Conservation (phyloP, 2,113 vertebrate species). For the Podarcis raffonei region DNA sequence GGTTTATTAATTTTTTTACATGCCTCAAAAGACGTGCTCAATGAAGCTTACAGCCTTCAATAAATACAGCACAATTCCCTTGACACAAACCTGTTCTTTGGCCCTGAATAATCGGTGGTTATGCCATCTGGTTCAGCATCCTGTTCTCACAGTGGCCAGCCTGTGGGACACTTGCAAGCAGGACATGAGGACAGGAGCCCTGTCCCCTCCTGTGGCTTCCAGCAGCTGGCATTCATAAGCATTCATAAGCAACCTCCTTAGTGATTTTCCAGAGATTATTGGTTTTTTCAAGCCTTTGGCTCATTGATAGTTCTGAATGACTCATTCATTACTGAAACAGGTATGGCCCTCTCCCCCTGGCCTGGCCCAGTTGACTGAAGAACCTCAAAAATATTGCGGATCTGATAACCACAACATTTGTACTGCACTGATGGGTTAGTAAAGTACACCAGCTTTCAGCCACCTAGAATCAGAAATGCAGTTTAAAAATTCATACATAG, state of each 20-base stretch:
- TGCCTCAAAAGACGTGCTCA: not conserved
- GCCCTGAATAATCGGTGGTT: not conserved
- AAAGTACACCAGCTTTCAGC: conserved; percentile 15
- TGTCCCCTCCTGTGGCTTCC: too few relatives aligned
- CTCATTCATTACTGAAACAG: conserved; percentile 5
- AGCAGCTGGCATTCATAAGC: too few relatives aligned
- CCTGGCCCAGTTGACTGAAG: not conserved
- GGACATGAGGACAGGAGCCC: too few relatives aligned
- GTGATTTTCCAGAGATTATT: too few relatives aligned
- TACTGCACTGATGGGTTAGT: conserved; percentile 34
- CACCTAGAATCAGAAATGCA: not conserved
- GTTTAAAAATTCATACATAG: not conserved
- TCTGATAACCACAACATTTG: conserved; percentile 19
- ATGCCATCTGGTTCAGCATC: not conserved
- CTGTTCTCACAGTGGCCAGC: too few relatives aligned
- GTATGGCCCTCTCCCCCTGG: not conserved
- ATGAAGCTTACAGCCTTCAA: not conserved
- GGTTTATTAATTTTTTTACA: not conserved
- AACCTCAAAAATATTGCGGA: not conserved
- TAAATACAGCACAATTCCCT: not conserved
- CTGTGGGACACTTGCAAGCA: too few relatives aligned
- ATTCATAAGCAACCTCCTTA: too few relatives aligned
- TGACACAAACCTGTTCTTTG: not conserved
- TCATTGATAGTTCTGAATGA: not conserved
- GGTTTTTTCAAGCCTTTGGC: not conserved